Evolutionary conservation across 2,797 vertebrate species (phyloP), one percentile per base, ranked within the genome.

Genomic region (Agapornis canus): DNA sequence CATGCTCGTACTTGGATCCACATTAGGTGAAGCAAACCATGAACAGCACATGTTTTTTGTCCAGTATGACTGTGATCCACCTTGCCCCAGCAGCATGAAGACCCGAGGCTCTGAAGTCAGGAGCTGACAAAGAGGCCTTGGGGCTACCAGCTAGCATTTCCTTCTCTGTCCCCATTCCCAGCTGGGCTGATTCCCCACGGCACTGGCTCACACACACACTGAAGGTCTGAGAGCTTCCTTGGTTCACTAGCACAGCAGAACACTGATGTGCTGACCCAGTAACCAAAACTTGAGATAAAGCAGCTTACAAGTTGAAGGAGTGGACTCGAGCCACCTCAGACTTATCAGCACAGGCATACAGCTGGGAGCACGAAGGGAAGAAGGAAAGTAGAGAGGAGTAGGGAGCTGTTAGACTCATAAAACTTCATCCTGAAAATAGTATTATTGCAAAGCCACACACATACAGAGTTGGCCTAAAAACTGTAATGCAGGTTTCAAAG

Each of bases 341-440:
- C 86, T 69, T 86, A 92, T 49, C 72, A 83, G 65, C 45, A 78
- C 19, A 86, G 23, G 57, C 69, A 49, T 3, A 45, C 12, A 37
- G 80, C 76, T 86, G 45, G 65, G 39, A 92, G 57, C 42, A 86
- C 72, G 87, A 92, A 94, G 59, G 65, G 90, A 82, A 81, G 52
- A 85, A 49, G 43, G 63, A 95, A 90, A 91, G 54, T 22, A 54
- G 32, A 73, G 77, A 91, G 39, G 77, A 86, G 56, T 2, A 77
- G n/a, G 49, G 75, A 83, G 54, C 27, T 61, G 22, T 42, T 54
- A 40, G 20, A 51, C 61, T 51, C 29, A 19, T 20, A 43, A 71
- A 78, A 69, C 26, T 78, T 68, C 39, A 89, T 40, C 73, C 57
- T 59, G 43, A 72, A 83, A 90, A 70, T 11, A 32, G 59, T 61